Evolutionary conservation across 2,888 invertebrate species (phyloP), one percentile per base, ranked within the genome.

Genomic region (Euplagia quadripunctaria): DNA sequence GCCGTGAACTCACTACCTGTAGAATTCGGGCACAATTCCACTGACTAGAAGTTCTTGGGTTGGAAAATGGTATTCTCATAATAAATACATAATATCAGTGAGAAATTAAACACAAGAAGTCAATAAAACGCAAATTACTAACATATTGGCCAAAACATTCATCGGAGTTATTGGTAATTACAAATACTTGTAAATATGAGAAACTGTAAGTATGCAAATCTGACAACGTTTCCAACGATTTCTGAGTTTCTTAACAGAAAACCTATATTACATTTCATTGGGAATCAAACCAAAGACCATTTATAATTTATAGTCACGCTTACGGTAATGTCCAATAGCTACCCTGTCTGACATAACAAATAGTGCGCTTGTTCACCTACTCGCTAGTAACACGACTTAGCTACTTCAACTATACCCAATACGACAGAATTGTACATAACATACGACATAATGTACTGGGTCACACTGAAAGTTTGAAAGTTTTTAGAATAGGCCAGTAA

Each of bases 1-100:
- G 93, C 89, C 80, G 92, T 89, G 91, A 94, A 94, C 91, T 94
- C 94, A 91, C 89, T 93, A 93, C 95, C 96, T 95, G 95, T 86
- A 83, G 90, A 91, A 79, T 82, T 87, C 78, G 86, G 87, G 87
- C 86, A 92, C 82, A 86, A 88, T 90, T 88, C 87, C 87, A 85
- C 92, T 91, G 82, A 85, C 85, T 85, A 82, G 74, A 69, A 70
- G 64, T 73, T 61, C 72, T 76, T 76, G 43, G 43, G 17, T 64
- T 4, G 42, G 14, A 65, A 61, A 49, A 12, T 17, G 58, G 46
- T 4, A 58, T 66, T n/a, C 20, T 31, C 3, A 31, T 14, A 61
- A 61, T 58, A 61, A 61, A 61, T n/a, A n/a, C n/a, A n/a, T 58
- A 58, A 0, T 61, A 12, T 14, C 4, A 20, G 12, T 12, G 20